Conservation (phyloP, 2,888 invertebrate species). For the Agonopterix heracliana region DNA sequence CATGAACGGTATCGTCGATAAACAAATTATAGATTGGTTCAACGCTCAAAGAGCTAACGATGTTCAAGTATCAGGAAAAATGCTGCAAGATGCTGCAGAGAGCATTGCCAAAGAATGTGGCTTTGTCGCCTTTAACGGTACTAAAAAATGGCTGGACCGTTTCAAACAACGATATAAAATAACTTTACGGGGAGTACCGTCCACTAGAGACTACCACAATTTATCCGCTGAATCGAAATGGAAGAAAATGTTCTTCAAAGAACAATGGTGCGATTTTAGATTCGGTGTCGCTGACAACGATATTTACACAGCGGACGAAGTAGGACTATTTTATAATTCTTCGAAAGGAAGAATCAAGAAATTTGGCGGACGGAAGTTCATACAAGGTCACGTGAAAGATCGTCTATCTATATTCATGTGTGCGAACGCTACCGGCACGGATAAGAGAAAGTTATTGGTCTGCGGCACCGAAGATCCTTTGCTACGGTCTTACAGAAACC, state of each 20-base stretch:
- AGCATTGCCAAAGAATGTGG: slow-evolving; percentile 35
- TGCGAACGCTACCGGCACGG: slow-evolving; percentile 33
- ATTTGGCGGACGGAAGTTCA: slow-evolving; percentile 33
- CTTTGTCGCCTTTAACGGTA: slow-evolving; percentile 38
- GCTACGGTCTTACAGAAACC: slow-evolving; percentile 29
- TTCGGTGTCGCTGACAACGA: slow-evolving; percentile 32
- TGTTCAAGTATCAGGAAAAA: slow-evolving; percentile 32
- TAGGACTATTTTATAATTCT: slow-evolving; percentile 38
- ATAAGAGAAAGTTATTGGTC: slow-evolving; percentile 36
- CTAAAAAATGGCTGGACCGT: slow-evolving; percentile 41
- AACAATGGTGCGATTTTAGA: slow-evolving; percentile 36
- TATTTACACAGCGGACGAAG: slow-evolving; percentile 40
- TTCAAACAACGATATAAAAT: slow-evolving; percentile 40
- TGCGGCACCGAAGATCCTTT: slow-evolving; percentile 40
- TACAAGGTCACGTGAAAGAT: slow-evolving; percentile 37
- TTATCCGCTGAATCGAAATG: slow-evolving; percentile 30
- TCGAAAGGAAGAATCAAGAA: slow-evolving; percentile 41
- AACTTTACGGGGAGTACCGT: slow-evolving; percentile 20
- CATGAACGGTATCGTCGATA: slow-evolving; percentile 34
- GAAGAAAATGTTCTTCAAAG: slow-evolving; percentile 40
- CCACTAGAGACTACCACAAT: slow-evolving; percentile 24
- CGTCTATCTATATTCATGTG: slow-evolving; percentile 37
- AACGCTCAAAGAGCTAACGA: slow-evolving; percentile 23
- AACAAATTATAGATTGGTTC: slow-evolving; percentile 33
- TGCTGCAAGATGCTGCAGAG: slow-evolving; percentile 37